A percentile compares a stretch with the other conserved stretches of the same genome.
Conservation (phyloP, 2,888 invertebrate genomes). For the Muscina levida region DNA sequence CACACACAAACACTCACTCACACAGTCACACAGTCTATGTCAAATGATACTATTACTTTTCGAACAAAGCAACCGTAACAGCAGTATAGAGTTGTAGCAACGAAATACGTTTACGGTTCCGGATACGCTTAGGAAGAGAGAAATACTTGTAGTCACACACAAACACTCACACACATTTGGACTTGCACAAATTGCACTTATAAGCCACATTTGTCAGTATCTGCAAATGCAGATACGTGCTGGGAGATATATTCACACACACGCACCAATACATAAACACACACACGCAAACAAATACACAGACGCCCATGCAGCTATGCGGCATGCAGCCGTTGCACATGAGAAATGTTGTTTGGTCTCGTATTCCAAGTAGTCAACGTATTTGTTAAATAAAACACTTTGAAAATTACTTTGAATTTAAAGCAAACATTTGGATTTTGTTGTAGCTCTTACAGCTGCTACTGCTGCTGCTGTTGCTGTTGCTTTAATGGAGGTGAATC, state of each 20-base stretch:
- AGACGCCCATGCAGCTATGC: no score
- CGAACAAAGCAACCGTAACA: constrained; percentile 24
- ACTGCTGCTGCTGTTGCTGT: background rate
- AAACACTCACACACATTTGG: background rate
- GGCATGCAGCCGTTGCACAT: constrained; percentile 31
- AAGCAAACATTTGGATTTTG: constrained; percentile 10
- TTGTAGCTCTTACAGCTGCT: no score
- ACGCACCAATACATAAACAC: constrained; percentile 3
- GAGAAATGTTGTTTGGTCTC: constrained; percentile 30
- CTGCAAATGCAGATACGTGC: constrained; percentile 51
- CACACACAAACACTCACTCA: background rate
- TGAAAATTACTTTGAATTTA: constrained; percentile 29
- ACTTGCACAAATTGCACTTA: constrained; percentile 47
- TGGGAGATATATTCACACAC: background rate
- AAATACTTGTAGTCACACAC: background rate
- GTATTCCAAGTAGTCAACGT: background rate
- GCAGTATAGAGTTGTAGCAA: background rate
- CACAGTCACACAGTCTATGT: constrained; percentile 18
- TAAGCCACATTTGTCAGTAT: constrained; percentile 56
- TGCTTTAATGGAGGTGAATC: background rate
- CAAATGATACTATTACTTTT: constrained; percentile 17
- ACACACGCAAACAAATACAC: no score
- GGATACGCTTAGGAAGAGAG: constrained; percentile 1
- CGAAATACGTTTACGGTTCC: constrained; percentile 11
- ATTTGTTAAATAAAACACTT: constrained; percentile 41